These are phyloP conservation scores for Mechanitis messenoides DNA, from an alignment of 2,888 invertebrate species.

Conservation along the genomic window DNA sequence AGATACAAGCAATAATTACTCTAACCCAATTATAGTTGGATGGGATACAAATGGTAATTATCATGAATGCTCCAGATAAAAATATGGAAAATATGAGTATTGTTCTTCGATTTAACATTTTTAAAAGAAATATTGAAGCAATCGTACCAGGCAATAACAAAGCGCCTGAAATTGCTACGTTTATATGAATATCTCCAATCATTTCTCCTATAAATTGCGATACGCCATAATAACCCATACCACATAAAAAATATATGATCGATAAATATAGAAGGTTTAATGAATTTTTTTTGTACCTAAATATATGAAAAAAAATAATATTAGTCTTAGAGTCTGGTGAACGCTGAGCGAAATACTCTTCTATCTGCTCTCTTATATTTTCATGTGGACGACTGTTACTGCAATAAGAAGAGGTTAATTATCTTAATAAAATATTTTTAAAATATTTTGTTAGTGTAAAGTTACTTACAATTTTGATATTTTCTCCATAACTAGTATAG, in stretches of 20 bases:
- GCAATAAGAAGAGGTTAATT: constrained; percentile 30
- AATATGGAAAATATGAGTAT: constrained; percentile 77
- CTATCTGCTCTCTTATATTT: constrained; percentile 45
- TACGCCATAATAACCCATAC: constrained; percentile 90
- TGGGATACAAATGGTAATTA: constrained; percentile 46
- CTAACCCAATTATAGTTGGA: constrained; percentile 54
- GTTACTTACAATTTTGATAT: constrained; percentile 51
- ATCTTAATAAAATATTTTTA: background rate
- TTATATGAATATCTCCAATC: constrained; percentile 85
- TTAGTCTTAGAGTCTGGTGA: constrained; percentile 27
- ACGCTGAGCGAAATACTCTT: constrained; percentile 36
- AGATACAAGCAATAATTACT: constrained; percentile 79
- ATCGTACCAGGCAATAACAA: constrained; percentile 80
- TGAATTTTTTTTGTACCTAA: constrained; percentile 68
- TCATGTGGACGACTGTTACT: constrained; percentile 43
- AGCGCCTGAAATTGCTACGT: constrained; percentile 84
- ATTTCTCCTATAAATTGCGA: constrained; percentile 86
- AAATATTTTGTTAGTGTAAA: constrained; percentile 3
- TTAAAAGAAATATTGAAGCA: constrained; percentile 74
- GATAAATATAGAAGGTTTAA: constrained; percentile 80
- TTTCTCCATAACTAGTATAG: constrained; percentile 47
- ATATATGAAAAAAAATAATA: constrained; percentile 53
- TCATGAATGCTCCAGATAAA: constrained; percentile 52
- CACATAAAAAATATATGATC: constrained; percentile 85
- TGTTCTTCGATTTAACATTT: constrained; percentile 76